Evolutionary conservation across 2,113 vertebrate genomes (phyloP).

Genomic region (Gavialis gangeticus): DNA sequence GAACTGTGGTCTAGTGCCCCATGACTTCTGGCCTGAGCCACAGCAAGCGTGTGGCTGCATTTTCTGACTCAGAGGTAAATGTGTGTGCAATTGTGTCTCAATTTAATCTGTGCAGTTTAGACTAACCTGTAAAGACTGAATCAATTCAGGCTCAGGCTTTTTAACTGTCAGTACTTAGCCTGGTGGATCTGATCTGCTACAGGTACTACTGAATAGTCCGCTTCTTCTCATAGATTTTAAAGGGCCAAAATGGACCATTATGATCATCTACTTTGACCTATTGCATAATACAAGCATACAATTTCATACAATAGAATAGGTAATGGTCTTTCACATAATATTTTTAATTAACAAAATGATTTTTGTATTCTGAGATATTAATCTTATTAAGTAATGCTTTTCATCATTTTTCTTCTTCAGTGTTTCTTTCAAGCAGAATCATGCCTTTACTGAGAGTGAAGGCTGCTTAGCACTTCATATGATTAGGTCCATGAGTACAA

Average conservation of each 20-base stretch:
- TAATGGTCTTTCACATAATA: no score
- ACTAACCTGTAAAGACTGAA: no score
- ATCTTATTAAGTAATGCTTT: neutral
- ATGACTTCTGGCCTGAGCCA: no score
- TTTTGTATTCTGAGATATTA: neutral
- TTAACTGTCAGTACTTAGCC: no score
- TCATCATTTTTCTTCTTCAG: neutral
- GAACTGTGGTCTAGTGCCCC: no score
- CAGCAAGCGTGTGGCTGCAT: no score
- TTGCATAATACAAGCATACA: neutral
- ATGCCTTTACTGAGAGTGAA: neutral
- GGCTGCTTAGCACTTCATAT: neutral
- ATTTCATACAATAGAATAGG: neutral
- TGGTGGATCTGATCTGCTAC: neutral
- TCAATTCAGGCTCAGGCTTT: no score
- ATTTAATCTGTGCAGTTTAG: no score
- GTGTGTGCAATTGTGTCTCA: no score
- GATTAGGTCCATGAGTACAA: neutral
- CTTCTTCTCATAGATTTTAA: neutral
- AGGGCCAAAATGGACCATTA: neutral
- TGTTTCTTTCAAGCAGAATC: neutral
- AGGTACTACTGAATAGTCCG: neutral
- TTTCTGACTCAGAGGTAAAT: no score
- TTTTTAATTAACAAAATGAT: neutral
- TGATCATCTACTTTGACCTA: neutral